These are phyloP conservation scores for Corynorhinus townsendii DNA, from an alignment of 2,113 vertebrate genomes.

Conservation along the genomic window DNA sequence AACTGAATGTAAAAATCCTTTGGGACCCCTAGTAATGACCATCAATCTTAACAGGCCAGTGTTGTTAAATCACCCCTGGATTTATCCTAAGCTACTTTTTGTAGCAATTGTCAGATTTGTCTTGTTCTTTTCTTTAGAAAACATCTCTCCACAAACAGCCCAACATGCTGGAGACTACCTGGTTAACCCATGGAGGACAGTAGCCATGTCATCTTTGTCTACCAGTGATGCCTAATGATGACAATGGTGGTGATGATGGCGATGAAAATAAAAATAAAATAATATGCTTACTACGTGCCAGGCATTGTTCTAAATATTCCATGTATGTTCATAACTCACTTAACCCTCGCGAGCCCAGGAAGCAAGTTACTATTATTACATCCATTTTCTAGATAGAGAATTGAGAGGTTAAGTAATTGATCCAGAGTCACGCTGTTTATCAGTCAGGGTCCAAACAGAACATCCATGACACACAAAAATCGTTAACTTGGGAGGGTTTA, in stretches of 20 bases:
- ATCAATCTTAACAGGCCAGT: neutral
- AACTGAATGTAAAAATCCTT: constrained; percentile 23
- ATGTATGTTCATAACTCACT: neutral
- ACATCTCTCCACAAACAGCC: neutral
- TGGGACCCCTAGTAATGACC: neutral
- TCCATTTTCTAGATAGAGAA: neutral
- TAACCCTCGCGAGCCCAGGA: neutral
- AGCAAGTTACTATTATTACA: neutral
- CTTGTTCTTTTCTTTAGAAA: constrained; percentile 16
- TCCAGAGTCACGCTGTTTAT: neutral
- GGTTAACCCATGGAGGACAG: neutral
- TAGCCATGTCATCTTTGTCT: neutral
- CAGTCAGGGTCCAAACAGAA: neutral
- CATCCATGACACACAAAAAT: neutral
- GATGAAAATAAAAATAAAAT: constrained; percentile 16
- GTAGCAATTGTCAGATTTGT: constrained; percentile 17
- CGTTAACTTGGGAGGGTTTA: neutral
- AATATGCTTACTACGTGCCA: neutral
- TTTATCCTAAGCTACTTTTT: constrained; percentile 13
- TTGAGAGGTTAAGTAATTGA: neutral
- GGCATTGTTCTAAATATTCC: neutral
- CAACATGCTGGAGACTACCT: neutral
- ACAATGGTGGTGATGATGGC: neutral
- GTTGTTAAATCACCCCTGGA: neutral
- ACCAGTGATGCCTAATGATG: neutral